Evolutionary conservation across 1,140 invertebrate species (phyloP).

Genomic region (Akabosia matsudoensis): DNA sequence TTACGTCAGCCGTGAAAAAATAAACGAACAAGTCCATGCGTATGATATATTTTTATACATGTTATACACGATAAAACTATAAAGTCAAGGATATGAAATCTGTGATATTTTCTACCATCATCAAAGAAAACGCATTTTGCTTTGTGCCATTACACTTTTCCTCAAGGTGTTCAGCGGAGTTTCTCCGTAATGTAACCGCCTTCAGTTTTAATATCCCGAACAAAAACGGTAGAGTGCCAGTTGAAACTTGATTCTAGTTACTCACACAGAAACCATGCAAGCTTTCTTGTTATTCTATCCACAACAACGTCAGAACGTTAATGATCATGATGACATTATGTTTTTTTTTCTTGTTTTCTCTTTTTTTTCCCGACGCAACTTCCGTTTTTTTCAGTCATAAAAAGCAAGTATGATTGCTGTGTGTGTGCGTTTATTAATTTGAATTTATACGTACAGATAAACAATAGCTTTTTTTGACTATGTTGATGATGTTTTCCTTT

Average conservation of each 20-base stretch:
- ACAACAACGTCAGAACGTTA: conserved; percentile 7
- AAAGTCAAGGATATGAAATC: too few relatives aligned
- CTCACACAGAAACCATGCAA: conserved; percentile 2
- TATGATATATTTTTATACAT: too few relatives aligned
- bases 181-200: too few relatives aligned
- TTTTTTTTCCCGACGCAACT: background rate
- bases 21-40: too few relatives aligned
- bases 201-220: too few relatives aligned
- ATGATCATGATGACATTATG: conserved; percentile 17
- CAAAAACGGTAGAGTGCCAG: background rate
- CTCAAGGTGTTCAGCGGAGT: too few relatives aligned
- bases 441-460: background rate
- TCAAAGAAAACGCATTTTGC: too few relatives aligned
- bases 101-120: too few relatives aligned
- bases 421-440: background rate
- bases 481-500: background rate
- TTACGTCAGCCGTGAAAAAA: too few relatives aligned
- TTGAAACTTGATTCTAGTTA: background rate
- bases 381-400: background rate
- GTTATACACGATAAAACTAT: too few relatives aligned
- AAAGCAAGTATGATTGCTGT: background rate
- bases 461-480: background rate
- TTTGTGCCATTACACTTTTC: too few relatives aligned
- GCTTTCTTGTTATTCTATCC: conserved; percentile 12
- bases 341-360: conserved; percentile 3